phyloP scores from a whole-genome alignment of 2,888 invertebrate species.

The Bellardia pandia region DNA sequence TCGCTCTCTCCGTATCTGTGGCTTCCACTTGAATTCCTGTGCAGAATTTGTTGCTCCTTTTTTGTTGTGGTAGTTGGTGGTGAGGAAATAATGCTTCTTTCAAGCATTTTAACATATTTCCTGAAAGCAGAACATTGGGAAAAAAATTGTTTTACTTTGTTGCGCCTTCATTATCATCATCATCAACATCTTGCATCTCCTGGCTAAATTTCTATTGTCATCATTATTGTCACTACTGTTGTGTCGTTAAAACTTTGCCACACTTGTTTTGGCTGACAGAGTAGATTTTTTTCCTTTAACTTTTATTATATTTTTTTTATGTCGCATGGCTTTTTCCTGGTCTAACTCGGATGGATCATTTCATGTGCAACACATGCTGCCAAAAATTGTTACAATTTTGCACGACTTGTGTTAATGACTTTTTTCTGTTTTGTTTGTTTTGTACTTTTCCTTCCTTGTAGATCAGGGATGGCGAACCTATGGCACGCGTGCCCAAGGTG shows the following conservation, averaged over 20 bases:
- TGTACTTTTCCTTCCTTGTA: not conserved
- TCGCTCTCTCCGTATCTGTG: constrained; percentile 39
- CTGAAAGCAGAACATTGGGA: not conserved
- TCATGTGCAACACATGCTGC: constrained; percentile 68
- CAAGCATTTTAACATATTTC: constrained; percentile 56
- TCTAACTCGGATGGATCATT: constrained; percentile 41
- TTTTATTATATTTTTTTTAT: not conserved
- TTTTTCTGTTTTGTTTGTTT: constrained; percentile 26
- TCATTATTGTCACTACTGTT: constrained; percentile 53
- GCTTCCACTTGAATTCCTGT: constrained; percentile 63
- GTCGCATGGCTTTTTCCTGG: not conserved
- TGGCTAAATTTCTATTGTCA: constrained; percentile 54
- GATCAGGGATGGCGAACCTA: too few relatives aligned
- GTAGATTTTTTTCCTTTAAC: constrained; percentile 7
- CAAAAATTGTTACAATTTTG: constrained; percentile 65
- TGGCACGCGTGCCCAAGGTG: too few relatives aligned
- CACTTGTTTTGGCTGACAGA: constrained; percentile 61
- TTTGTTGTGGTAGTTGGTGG: not conserved
- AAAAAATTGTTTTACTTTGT: constrained; percentile 49
- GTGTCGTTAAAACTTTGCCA: constrained; percentile 60
- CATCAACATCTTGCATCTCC: constrained; percentile 21
- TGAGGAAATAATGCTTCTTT: not conserved
- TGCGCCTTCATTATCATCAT: constrained; percentile 29
- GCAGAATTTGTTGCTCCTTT: constrained; percentile 35
- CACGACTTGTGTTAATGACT: constrained; percentile 66